phyloP scores from a whole-genome alignment of 2,888 invertebrate genomes.

The Pristionchus mayeri region DNA sequence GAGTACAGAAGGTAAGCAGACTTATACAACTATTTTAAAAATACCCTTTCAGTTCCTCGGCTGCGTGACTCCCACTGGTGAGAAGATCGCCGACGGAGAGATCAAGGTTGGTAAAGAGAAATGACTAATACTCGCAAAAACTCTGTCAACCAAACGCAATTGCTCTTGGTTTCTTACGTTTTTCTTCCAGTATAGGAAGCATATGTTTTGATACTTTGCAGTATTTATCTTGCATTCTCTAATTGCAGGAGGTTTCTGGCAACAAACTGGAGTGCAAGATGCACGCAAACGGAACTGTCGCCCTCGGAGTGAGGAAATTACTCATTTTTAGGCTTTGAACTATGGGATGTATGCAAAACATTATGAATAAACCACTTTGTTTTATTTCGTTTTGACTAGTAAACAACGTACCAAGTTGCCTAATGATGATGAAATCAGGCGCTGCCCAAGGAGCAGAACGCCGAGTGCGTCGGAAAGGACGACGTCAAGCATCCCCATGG shows the following conservation, averaged over 20 bases:
- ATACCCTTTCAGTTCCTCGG: constrained; percentile 27
- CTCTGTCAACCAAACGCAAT: not conserved
- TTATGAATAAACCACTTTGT: too few species aligned
- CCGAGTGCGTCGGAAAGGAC: constrained; percentile 44
- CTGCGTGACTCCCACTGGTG: constrained; percentile 34
- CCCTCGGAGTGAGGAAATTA: constrained; percentile 35
- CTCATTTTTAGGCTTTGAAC: not conserved
- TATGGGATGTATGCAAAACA: too few species aligned
- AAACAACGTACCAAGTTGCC: not conserved
- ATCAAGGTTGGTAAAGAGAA: constrained; percentile 31
- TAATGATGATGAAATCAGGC: not conserved
- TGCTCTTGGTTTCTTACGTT: too few species aligned
- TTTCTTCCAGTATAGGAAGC: too few species aligned
- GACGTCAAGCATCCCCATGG: constrained; percentile 49
- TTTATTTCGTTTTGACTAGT: not conserved
- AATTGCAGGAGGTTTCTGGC: constrained; percentile 52
- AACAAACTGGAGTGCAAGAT: constrained; percentile 61
- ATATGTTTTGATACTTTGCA: too few species aligned
- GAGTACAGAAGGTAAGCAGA: constrained; percentile 37
- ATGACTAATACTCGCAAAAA: not conserved
- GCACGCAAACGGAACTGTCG: constrained; percentile 63
- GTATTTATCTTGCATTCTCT: too few species aligned
- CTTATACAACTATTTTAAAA: not conserved
- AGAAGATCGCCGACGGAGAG: constrained; percentile 44
- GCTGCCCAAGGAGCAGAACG: constrained; percentile 46